phyloP scores from a whole-genome alignment of 2,888 invertebrate genomes.

The Melanchra persicariae region DNA sequence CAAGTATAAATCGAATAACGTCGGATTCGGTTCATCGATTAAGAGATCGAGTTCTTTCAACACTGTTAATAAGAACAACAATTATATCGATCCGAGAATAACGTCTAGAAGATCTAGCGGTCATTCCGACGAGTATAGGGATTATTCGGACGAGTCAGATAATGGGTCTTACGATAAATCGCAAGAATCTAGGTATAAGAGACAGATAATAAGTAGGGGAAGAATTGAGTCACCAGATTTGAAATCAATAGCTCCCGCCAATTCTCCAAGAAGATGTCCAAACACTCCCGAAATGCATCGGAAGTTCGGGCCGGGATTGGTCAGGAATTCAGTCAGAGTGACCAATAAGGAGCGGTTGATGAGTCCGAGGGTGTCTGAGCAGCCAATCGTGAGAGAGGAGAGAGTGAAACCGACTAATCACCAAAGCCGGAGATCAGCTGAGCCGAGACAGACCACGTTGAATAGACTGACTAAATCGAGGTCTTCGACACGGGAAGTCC shows the following conservation, averaged over 20 bases:
- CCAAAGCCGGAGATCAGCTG: slow-evolving; percentile 85
- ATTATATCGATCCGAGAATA: slow-evolving; percentile 80
- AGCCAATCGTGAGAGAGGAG: slow-evolving; percentile 83
- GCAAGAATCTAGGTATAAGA: slow-evolving; percentile 91
- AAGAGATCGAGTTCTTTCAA: slow-evolving; percentile 93
- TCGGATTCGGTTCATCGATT: slow-evolving; percentile 87
- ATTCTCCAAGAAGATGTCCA: slow-evolving; percentile 89
- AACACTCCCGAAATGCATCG: slow-evolving; percentile 92
- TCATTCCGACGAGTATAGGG: slow-evolving; percentile 82
- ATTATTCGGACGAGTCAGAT: slow-evolving; percentile 86
- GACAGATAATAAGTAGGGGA: slow-evolving; percentile 92
- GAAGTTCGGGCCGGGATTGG: slow-evolving; percentile 90
- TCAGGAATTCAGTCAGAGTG: slow-evolving; percentile 84
- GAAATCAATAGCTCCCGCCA: slow-evolving; percentile 85
- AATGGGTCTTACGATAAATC: slow-evolving; percentile 83
- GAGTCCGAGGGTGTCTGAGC: slow-evolving; percentile 92
- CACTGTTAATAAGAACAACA: slow-evolving; percentile 87
- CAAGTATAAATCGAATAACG: slow-evolving; percentile 72
- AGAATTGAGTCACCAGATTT: slow-evolving; percentile 91
- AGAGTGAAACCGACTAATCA: slow-evolving; percentile 81
- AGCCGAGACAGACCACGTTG: slow-evolving; percentile 83
- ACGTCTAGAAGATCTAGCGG: slow-evolving; percentile 80
- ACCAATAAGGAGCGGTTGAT: slow-evolving; percentile 89
- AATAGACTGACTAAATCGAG: slow-evolving; percentile 87
- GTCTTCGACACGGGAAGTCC: slow-evolving; percentile 87